phyloP scores from a whole-genome alignment of 1,140 invertebrate species.

The Leptopilina boulardi region DNA sequence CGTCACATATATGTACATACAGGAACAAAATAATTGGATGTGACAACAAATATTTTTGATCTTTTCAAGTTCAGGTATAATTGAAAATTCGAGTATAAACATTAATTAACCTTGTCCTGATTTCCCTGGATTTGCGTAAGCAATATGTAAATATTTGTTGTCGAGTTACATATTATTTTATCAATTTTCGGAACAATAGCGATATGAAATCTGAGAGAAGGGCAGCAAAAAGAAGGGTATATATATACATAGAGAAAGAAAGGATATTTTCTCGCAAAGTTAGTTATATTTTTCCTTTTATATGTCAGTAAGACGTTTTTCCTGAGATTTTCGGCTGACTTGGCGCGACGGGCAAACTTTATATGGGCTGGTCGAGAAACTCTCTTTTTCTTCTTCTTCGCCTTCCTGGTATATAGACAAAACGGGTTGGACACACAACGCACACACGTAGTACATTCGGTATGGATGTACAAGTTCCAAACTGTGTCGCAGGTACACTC shows the following conservation, averaged over 20 bases:
- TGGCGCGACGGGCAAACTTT: background rate
- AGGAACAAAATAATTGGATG: no score
- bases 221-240: background rate
- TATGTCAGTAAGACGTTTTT: conserved; percentile 27
- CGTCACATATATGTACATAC: no score
- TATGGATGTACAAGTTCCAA: conserved; percentile 62
- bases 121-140: no score
- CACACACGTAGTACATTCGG: conserved; percentile 55
- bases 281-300: background rate
- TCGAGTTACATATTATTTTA: no score
- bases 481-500: conserved; percentile 59
- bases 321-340: conserved; percentile 25
- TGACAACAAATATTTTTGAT: no score
- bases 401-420: conserved; percentile 57
- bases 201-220: background rate
- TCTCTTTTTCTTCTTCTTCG: no score
- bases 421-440: conserved; percentile 58
- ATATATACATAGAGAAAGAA: background rate
- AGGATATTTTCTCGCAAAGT: background rate
- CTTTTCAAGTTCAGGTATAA: no score
- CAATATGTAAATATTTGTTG: no score
- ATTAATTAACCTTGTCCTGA: no score
- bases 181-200: no score
- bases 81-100: no score
- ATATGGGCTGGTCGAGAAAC: background rate